These are phyloP conservation scores for Brachypteracias leptosomus DNA, from an alignment of 2,113 vertebrate genomes.

Conservation along the genomic window DNA sequence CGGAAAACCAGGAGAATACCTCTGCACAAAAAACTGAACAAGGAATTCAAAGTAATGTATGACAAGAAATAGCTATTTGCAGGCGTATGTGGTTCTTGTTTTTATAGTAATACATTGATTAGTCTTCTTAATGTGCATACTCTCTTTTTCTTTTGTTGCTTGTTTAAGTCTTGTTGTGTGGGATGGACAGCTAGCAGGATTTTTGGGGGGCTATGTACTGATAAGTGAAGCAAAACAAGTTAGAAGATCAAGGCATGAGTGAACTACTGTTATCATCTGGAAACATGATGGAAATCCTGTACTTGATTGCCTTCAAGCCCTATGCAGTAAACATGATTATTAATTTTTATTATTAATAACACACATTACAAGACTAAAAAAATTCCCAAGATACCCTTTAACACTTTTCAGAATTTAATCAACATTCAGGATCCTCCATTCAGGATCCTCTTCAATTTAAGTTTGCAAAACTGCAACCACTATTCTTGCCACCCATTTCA, in stretches of 20 bases:
- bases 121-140: background rate
- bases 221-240: background rate
- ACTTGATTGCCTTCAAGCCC: background rate
- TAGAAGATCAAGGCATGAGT: background rate
- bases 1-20: background rate
- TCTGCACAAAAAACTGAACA: background rate
- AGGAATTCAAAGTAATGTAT: background rate
- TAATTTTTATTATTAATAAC: background rate
- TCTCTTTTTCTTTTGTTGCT: background rate
- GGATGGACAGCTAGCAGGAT: background rate
- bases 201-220: background rate
- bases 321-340: background rate
- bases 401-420: slow-evolving; percentile 14
- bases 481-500: background rate
- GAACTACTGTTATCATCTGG: background rate
- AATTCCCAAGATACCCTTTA: background rate
- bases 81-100: background rate
- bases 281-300: background rate
- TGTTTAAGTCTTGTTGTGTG: background rate
- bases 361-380: background rate
- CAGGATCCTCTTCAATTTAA: background rate
- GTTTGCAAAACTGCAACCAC: background rate
- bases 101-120: background rate
- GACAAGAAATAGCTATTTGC: background rate
- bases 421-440: background rate